Evolutionary conservation across 2,797 vertebrate genomes (phyloP), one percentile per base, ranked within the genome.

Genomic region (Myoxocephalus aenaeus): DNA sequence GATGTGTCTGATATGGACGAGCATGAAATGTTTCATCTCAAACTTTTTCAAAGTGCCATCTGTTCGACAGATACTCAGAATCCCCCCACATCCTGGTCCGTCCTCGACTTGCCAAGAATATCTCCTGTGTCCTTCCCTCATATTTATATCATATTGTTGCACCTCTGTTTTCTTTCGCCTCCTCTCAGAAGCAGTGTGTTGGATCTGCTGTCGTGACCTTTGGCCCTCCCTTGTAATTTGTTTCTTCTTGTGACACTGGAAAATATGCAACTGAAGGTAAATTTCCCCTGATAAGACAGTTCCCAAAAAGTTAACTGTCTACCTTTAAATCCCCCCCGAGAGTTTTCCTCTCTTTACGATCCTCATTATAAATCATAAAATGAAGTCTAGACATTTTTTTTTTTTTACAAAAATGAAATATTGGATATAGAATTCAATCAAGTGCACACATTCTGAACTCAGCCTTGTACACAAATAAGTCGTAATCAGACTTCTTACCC

Each of bases 401-500:
- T n/a, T 42, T 38, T 22, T 1, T 25, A 14, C 22, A n/a, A 13
- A 7, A 15, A 64, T 36, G 56, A 70, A 74, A 65, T 12, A 15
- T 54, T 18, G 22, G 15, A 46, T n/a, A 42, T 20, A 36, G 2
- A 32, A 57, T 66, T 73, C 18, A 3, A 64, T 65, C 13, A 54
- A 50, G 25, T 18, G 50, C 3, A 22, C 11, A 38, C 62, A 17
- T 50, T 40, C 61, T 68, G 10, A 61, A 72, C 14, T 7, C 8
- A 57, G 36, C 61, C 61, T 63, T 74, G 34, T 58, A 27, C 64
- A 50, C 20, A 82, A 70, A 80, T 48, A 78, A 84, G 56, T 70
- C 46, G 25, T 75, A 86, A 74, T 74, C 48, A 66, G 64, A 79
- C 70, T 82, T 90, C 86, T 77, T 80, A 73, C 79, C 83, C 80